phyloP scores from a whole-genome alignment of 2,888 invertebrate genomes.

The Hemicrepidius hirtus region DNA sequence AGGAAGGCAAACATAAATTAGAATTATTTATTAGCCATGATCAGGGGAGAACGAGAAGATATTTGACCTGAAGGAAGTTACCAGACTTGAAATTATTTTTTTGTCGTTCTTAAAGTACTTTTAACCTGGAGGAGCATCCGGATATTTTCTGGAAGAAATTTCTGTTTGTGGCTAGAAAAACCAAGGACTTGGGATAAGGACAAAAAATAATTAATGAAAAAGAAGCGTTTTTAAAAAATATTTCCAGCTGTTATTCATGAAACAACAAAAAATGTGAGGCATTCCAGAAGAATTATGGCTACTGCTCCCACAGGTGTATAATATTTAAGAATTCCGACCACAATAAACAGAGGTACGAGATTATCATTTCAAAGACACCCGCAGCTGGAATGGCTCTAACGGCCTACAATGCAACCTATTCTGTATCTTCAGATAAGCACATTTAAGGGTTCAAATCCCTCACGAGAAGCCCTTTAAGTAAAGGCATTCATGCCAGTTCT shows the following conservation, averaged over 20 bases:
- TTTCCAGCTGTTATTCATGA: background rate
- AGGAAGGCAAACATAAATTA: too few relatives aligned
- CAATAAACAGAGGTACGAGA: slow-evolving; percentile 47
- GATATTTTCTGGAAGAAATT: too few relatives aligned
- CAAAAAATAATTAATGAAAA: too few relatives aligned
- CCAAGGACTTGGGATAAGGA: too few relatives aligned
- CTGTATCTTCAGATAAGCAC: slow-evolving; percentile 26
- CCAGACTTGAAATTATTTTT: too few relatives aligned
- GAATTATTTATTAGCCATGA: too few relatives aligned
- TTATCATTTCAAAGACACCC: slow-evolving; percentile 43
- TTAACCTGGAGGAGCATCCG: too few relatives aligned
- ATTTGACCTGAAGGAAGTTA: too few relatives aligned
- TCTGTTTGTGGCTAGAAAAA: too few relatives aligned
- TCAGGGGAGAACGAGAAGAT: too few relatives aligned
- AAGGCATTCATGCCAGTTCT: slow-evolving; percentile 51
- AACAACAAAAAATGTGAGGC: slow-evolving; percentile 15
- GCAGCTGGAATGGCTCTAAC: slow-evolving; percentile 39
- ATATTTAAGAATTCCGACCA: slow-evolving; percentile 50
- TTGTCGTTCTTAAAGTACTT: too few relatives aligned
- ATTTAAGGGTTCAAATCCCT: slow-evolving; percentile 43
- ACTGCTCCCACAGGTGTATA: slow-evolving; percentile 44
- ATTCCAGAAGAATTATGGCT: slow-evolving; percentile 24
- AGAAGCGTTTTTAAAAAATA: too few relatives aligned
- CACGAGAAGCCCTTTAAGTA: slow-evolving; percentile 41
- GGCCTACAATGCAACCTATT: slow-evolving; percentile 25